Conservation (phyloP, 2,113 vertebrate species). For the Calonectris borealis region DNA sequence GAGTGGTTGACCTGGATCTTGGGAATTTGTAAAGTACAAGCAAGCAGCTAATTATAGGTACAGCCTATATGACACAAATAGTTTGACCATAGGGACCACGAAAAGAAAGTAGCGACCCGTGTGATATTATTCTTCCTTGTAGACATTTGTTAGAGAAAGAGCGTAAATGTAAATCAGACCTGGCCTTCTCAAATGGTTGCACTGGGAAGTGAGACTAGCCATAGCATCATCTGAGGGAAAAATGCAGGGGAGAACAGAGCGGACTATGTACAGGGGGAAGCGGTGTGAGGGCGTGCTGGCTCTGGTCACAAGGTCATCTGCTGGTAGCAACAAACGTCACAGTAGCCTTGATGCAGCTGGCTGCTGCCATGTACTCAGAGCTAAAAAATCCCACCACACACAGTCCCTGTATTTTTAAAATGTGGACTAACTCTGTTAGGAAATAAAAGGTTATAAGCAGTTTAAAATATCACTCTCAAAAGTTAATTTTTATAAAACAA, state of each 20-base stretch:
- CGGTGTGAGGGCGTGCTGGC: rapidly evolving
- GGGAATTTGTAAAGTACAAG: background rate
- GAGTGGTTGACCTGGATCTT: background rate
- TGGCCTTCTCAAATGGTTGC: background rate
- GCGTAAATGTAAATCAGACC: background rate
- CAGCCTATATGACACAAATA: background rate
- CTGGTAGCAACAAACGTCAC: background rate
- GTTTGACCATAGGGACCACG: background rate
- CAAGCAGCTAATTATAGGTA: background rate
- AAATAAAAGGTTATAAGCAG: background rate
- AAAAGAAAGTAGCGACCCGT: background rate
- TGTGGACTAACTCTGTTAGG: background rate
- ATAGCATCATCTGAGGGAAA: background rate
- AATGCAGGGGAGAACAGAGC: background rate
- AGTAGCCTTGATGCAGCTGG: background rate
- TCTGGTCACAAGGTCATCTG: background rate
- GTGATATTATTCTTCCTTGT: background rate
- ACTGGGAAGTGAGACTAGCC: background rate
- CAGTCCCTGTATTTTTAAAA: background rate
- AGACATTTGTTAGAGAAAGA: background rate
- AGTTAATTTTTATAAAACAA: background rate
- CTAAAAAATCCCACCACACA: background rate
- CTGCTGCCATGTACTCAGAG: background rate
- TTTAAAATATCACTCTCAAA: background rate
- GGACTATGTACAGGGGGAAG: background rate